phyloP scores from a whole-genome alignment of 1,140 invertebrate genomes.

The Acromyrmex heyeri region DNA sequence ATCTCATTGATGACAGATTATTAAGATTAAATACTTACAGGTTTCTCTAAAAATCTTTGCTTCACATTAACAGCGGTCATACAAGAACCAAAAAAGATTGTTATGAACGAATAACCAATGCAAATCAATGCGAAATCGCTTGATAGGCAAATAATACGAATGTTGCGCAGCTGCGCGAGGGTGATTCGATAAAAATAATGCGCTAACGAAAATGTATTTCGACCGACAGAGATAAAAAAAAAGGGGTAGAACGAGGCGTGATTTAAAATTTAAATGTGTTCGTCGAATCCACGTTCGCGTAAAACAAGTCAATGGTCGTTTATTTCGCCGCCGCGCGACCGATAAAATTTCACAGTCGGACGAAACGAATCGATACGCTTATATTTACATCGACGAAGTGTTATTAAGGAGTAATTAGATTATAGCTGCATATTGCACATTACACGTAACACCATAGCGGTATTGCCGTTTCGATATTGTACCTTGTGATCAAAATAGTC shows the following conservation, averaged over 20 bases:
- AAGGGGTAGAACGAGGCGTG: constrained; percentile 14
- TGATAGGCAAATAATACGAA: constrained; percentile 39
- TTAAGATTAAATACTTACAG: not conserved
- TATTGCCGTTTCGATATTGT: constrained; percentile 27
- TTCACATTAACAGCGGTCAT: not conserved
- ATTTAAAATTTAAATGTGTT: constrained; percentile 63
- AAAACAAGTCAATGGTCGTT: constrained; percentile 59
- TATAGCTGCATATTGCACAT: constrained; percentile 23
- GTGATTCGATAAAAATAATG: constrained; percentile 50
- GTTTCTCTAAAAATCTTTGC: not conserved
- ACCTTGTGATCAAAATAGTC: constrained; percentile 16
- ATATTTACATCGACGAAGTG: constrained; percentile 46
- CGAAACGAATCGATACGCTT: constrained; percentile 50
- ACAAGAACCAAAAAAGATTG: not conserved
- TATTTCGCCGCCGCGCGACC: constrained; percentile 28
- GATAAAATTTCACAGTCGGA: constrained; percentile 48
- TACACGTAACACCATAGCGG: not conserved
- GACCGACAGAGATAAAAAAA: not conserved
- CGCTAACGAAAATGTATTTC: constrained; percentile 54
- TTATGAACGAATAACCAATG: not conserved
- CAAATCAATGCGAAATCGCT: constrained; percentile 30
- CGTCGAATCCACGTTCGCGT: constrained; percentile 47
- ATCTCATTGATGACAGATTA: not conserved
- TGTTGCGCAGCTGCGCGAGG: constrained; percentile 26
- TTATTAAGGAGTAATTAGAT: constrained; percentile 62